Percentiles rank a stretch among this genome's conserved stretches.
phyloP scores from a whole-genome alignment of 1,140 invertebrate genomes.

The Tyrophagus putrescentiae region DNA sequence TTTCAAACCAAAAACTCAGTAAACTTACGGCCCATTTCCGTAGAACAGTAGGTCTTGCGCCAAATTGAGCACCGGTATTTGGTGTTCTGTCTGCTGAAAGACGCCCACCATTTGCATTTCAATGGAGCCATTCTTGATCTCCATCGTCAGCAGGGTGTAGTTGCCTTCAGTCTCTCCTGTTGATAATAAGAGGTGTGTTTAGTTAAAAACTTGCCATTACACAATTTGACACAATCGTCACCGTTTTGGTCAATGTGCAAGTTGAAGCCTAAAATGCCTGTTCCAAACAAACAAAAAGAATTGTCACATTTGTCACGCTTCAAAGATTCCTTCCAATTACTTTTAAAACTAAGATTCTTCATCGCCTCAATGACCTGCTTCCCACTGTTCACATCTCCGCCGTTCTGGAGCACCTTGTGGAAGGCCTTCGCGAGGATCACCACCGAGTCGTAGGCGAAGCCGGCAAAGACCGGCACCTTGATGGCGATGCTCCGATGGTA shows the following conservation, averaged over 20 bases:
- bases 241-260: constrained; percentile 66
- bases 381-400: constrained; percentile 53
- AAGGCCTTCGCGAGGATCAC: constrained; percentile 65
- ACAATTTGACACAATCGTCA: not conserved
- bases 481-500: constrained; percentile 46
- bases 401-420: constrained; percentile 48
- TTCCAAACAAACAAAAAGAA: constrained; percentile 20
- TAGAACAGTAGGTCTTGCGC: constrained; percentile 55
- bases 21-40: constrained; percentile 42
- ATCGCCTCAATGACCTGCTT: constrained; percentile 51
- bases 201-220: not conserved
- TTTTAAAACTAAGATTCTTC: constrained; percentile 50
- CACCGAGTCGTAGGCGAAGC: constrained; percentile 73
- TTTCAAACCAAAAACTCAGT: too few species aligned
- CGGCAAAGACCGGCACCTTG: constrained; percentile 65
- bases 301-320: not conserved
- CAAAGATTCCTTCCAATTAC: constrained; percentile 28
- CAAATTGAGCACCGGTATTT: constrained; percentile 41
- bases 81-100: constrained; percentile 40
- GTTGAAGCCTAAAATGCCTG: constrained; percentile 44
- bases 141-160: constrained; percentile 57
- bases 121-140: constrained; percentile 30
- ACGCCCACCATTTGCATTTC: constrained; percentile 55
- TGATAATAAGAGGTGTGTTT: not conserved
- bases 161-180: constrained; percentile 68